A percentile compares a stretch with the other conserved stretches of the same genome.
Evolutionary conservation across 2,113 vertebrate species (phyloP).

Genomic region (Panthera uncia): DNA sequence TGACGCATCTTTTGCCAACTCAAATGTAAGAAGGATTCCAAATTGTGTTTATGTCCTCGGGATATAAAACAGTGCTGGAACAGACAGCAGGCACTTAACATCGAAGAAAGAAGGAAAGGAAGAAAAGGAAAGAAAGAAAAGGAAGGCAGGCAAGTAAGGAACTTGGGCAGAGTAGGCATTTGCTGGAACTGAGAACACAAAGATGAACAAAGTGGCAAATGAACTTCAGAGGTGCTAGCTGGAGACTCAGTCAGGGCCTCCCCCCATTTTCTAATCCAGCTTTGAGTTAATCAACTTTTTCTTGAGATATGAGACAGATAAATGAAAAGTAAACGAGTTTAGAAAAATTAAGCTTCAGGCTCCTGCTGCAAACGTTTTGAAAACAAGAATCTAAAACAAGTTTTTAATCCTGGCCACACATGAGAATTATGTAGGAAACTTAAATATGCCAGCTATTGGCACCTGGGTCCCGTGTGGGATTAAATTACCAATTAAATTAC

Average conservation of each 20-base stretch:
- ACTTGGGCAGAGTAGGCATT: not conserved
- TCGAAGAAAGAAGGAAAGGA: not conserved
- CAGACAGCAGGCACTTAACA: not conserved
- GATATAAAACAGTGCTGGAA: conserved; percentile 25
- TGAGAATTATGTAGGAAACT: not conserved
- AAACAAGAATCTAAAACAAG: not conserved
- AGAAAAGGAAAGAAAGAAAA: not conserved
- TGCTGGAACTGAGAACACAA: not conserved
- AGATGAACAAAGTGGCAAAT: not conserved
- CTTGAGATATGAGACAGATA: not conserved
- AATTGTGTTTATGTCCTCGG: conserved; percentile 45
- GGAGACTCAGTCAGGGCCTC: not conserved
- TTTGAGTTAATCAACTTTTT: not conserved
- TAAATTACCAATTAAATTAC: conserved; percentile 17
- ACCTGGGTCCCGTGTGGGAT: not conserved
- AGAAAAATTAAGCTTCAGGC: not conserved
- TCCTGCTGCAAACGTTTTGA: not conserved
- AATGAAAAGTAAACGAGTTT: not conserved
- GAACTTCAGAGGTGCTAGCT: not conserved
- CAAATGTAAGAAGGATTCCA: conserved; percentile 51
- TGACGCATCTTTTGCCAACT: conserved; percentile 48
- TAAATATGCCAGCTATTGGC: not conserved
- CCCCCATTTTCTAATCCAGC: not conserved
- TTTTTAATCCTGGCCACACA: not conserved
- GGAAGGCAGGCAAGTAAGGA: not conserved